Conservation (phyloP, 2,888 invertebrate species). For the Xiphydria camelus region DNA sequence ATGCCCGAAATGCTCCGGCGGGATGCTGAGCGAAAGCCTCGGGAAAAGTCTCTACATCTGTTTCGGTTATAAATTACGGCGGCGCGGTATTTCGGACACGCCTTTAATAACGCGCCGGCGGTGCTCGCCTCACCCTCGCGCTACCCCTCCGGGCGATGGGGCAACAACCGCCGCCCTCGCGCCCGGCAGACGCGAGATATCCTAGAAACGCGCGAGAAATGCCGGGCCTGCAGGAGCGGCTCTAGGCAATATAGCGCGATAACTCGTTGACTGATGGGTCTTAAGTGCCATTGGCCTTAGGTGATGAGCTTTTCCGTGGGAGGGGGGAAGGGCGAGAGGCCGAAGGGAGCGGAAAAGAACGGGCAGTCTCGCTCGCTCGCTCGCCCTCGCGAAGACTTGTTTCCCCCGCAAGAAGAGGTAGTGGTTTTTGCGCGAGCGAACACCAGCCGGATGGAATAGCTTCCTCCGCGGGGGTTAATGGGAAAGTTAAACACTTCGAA, state of each 20-base stretch:
- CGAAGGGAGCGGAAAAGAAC: neutral
- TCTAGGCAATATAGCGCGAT: conserved; percentile 7
- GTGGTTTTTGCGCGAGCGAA: conserved; percentile 20
- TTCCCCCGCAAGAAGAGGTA: conserved; percentile 3
- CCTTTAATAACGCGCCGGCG: conserved; percentile 27
- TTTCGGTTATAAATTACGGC: conserved; percentile 17
- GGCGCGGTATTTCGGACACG: conserved; percentile 23
- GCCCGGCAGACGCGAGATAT: neutral
- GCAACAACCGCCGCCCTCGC: neutral
- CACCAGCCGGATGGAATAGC: conserved; percentile 22
- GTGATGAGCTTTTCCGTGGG: conserved; percentile 2
- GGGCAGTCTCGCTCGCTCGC: conserved; percentile 1
- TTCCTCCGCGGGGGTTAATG: conserved; percentile 25
- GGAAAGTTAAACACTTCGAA: conserved; percentile 32
- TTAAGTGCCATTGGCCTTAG: conserved; percentile 3
- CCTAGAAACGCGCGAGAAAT: conserved; percentile 1
- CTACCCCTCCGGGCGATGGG: neutral
- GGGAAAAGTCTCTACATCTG: neutral
- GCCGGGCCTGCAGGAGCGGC: neutral
- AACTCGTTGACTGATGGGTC: conserved; percentile 23
- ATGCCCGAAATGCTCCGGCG: too few relatives aligned
- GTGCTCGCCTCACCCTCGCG: neutral
- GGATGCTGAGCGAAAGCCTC: too few relatives aligned
- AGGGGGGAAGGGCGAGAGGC: neutral
- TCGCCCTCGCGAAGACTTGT: too few relatives aligned